phyloP scores from a whole-genome alignment of 2,113 vertebrate genomes.

The Sinocyclocheilus anophthalmus region DNA sequence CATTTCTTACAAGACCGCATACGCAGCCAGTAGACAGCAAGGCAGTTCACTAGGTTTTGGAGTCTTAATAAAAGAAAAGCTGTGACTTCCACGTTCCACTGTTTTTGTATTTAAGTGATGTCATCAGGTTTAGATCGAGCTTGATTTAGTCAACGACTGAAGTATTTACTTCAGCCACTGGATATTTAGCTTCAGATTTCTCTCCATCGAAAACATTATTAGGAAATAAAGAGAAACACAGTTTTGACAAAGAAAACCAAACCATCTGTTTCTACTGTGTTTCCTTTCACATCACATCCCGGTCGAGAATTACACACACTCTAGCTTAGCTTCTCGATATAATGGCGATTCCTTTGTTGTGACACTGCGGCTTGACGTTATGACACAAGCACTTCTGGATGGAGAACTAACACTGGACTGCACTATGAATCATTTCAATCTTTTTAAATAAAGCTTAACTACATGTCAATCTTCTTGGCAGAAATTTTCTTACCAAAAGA shows the following conservation, averaged over 20 bases:
- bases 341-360: constrained; percentile 17
- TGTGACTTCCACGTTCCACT: background rate
- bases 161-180: constrained; percentile 36
- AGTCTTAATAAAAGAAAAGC: background rate
- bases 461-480: background rate
- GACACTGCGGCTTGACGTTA: background rate
- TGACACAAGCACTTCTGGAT: constrained; percentile 17
- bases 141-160: constrained; percentile 2
- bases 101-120: constrained; percentile 3
- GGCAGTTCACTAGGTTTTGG: background rate
- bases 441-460: constrained; percentile 14
- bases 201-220: constrained; percentile 28
- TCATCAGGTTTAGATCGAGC: constrained; percentile 17
- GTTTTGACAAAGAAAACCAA: constrained; percentile 25
- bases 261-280: constrained; percentile 32
- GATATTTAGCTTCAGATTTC: constrained; percentile 17
- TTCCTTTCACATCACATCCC: constrained; percentile 12
- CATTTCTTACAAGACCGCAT: background rate
- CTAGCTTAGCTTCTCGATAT: background rate
- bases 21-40: background rate
- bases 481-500: background rate
- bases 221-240: constrained; percentile 13
- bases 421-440: background rate
- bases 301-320: background rate
- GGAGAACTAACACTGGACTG: background rate